A percentile compares a stretch with the other conserved stretches of the same genome.
phyloP scores from a whole-genome alignment of 1,140 invertebrate genomes.

The Drosophila nebulosa region DNA sequence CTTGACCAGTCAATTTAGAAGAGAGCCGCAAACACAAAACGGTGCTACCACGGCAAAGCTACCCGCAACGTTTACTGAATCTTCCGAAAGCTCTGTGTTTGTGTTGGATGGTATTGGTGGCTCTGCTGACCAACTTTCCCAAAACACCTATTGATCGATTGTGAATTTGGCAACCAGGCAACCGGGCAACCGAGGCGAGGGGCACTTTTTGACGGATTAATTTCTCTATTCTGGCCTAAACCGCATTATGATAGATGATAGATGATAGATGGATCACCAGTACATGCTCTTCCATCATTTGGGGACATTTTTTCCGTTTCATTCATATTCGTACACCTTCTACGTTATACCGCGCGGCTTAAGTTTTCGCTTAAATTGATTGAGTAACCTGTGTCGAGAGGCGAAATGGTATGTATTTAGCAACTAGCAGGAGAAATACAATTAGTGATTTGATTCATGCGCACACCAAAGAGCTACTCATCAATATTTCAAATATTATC shows the following conservation, averaged over 20 bases:
- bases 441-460: constrained; percentile 57
- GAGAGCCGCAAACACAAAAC: not conserved
- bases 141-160: constrained; percentile 62
- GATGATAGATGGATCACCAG: constrained; percentile 66
- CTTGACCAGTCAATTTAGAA: constrained; percentile 25
- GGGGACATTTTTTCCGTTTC: not conserved
- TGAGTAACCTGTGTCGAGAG: constrained; percentile 53
- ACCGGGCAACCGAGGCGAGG: too few relatives aligned
- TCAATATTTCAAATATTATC: too few relatives aligned
- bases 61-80: not conserved
- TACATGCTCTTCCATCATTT: constrained; percentile 60
- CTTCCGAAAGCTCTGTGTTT: not conserved
- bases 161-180: constrained; percentile 70
- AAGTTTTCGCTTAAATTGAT: constrained; percentile 73
- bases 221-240: constrained; percentile 70
- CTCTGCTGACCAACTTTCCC: constrained; percentile 45
- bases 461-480: not conserved
- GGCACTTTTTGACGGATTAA: constrained; percentile 68
- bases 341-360: constrained; percentile 33
- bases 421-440: constrained; percentile 35
- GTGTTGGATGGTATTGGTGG: not conserved
- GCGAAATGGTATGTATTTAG: constrained; percentile 23
- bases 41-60: not conserved
- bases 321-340: not conserved
- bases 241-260: constrained; percentile 71